Base-by-base conservation (phyloP, 2,797 vertebrate genomes). In the Anniella stebbinsi region DNA sequence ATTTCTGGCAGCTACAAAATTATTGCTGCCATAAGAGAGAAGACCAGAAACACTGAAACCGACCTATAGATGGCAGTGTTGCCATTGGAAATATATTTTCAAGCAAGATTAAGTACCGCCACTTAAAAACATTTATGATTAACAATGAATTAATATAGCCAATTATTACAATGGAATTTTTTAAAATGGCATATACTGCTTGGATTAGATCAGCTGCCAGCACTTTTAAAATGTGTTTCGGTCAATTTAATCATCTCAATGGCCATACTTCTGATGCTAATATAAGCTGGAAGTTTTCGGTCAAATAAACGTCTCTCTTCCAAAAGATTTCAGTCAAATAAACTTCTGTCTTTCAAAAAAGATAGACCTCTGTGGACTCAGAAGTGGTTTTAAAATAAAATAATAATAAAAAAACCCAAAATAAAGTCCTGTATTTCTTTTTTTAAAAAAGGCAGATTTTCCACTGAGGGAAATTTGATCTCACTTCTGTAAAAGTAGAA, bases 61-160 rank as follows among this genome's bases (percentile, higher is more conserved):
- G 45, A 51, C 86, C 93, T 84, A 66, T 75, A 95, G 96, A 92
- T 95, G 95, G 93, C 95, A 95, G 87, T 83, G 33, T 82, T 38
- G 91, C 66, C 83, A 78, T 72, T 91, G 30, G 33, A 77, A 87
- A 91, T 90, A 75, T 77, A 41, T 33, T 54, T 15, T 2, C 17
- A 33, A 77, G 30, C 69, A 2, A 1, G 25, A 23, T 76, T 9
- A 72, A 18, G 25, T 15, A n/a, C 6, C 80, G 84, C 11, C n/a
- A 88, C 70, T 90, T 81, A 85, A 91, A 92, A 51, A 10, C 4
- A 83, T n/a, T 81, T 41, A 80, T 84, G 67, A 87, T 90, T 87
- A 88, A 90, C 81, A 93, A 51, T 83, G 92, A 95, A 95, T 93
- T 93, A 67, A 92, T 91, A 90, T 93, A 95, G 90, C 51, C 70